Base-by-base conservation (phyloP, 2,797 vertebrate genomes). In the Macrochelys suwanniensis region DNA sequence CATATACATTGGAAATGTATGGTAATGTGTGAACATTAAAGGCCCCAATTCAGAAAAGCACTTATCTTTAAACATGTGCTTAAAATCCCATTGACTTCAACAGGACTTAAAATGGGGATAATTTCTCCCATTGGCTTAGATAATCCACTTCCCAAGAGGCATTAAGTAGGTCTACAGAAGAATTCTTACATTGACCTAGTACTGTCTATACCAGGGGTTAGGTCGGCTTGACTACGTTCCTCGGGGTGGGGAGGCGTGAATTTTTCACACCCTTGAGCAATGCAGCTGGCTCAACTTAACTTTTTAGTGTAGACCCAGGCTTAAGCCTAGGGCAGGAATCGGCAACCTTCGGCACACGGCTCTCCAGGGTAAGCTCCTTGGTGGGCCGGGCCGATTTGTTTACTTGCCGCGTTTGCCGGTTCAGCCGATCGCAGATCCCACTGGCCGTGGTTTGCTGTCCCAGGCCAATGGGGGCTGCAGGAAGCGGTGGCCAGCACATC, bases 11-110 rank as follows among this genome's bases (percentile, higher is more conserved):
- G 7, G 26, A 1, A 85, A 83, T 0, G 16, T 51, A 7, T 61
- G 31, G 77, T 57, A 87, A 65, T 33, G 50, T 65, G 88, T 26
- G 87, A 85, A 90, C 80, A 26, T 2, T 6, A 94, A 82, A 2
- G 2, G 7, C 7, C 68, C 6, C 16, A 47, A 79, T 83, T 95
- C 61, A 54, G 26, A 17, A 76, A 49, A 47, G 45, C 25, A 49
- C 25, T 49, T 76, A 11, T 9, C 45, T 77, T 76, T 16, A 49
- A 57, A 45, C 11, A 28, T 2, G 2, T 71, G 23, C 7, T 95
- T 91, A 89, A 94, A 54, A 21, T 49, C 42, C 37, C 59, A 6
- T 15, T 9, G 15, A 2, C 61, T 92, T 31, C 12, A 83, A 77
- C n/a, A 49, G 11, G 16, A 57, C 59, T 61, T 51, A 84, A 93